Evolutionary conservation across 2,888 invertebrate genomes (phyloP).

Genomic region (Cephus runcator): DNA sequence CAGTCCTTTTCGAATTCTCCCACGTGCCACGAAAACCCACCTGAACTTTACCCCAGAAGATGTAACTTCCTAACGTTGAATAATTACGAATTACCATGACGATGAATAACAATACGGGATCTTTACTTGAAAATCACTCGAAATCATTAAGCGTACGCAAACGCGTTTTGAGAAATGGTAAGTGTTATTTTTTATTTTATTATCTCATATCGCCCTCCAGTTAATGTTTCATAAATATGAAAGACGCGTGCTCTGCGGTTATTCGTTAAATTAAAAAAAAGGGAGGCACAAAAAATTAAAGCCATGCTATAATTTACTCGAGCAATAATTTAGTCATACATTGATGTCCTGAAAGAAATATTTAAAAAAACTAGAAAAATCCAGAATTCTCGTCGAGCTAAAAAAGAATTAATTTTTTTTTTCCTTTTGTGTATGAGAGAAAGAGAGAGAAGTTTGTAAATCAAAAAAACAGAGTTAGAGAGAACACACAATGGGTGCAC

Average conservation of each 20-base stretch:
- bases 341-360: not conserved
- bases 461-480: not conserved
- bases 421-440: not conserved
- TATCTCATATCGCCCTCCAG: not conserved
- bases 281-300: not conserved
- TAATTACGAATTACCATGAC: not conserved
- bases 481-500: not conserved
- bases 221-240: not conserved
- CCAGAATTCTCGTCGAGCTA: not conserved
- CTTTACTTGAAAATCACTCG: not conserved
- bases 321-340: not conserved
- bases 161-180: not conserved
- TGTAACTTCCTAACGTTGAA: not conserved
- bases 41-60: not conserved
- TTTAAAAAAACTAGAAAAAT: not conserved
- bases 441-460: not conserved
- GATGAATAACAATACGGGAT: not conserved
- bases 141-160: too few relatives aligned
- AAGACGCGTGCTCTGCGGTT: not conserved
- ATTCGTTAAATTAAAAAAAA: not conserved
- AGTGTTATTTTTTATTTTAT: not conserved
- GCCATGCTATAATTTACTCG: not conserved
- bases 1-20: not conserved
- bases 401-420: not conserved
- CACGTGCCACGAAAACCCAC: not conserved